Conservation (phyloP, 1,140 invertebrate genomes). For the Polypedilum pembai region DNA sequence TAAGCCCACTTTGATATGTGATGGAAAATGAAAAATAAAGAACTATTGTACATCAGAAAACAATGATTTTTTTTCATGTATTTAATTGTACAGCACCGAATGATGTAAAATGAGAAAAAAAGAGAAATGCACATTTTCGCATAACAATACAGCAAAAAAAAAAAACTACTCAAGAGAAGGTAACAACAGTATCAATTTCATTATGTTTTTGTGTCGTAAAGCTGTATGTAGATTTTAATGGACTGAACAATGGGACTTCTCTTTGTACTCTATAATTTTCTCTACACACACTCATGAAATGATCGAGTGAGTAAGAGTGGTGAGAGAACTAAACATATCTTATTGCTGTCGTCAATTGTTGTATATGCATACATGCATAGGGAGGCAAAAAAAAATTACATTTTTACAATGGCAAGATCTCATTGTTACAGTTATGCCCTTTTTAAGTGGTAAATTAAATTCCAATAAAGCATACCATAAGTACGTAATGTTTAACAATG, state of each 20-base stretch:
- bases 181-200: constrained; percentile 27
- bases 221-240: constrained; percentile 9
- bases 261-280: constrained; percentile 17
- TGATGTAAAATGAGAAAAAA: background rate
- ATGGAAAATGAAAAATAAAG: background rate
- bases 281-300: background rate
- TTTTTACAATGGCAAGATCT: background rate
- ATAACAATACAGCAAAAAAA: constrained; percentile 14
- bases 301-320: background rate
- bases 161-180: constrained; percentile 9
- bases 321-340: constrained; percentile 8
- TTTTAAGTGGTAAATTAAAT: constrained; percentile 29
- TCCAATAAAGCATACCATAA: constrained; percentile 27
- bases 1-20: background rate
- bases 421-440: constrained; percentile 16
- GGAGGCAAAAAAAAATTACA: background rate
- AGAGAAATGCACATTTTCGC: constrained; percentile 22
- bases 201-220: constrained; percentile 23
- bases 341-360: background rate
- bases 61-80: constrained; percentile 23
- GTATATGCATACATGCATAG: background rate
- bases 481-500: background rate
- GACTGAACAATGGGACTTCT: background rate
- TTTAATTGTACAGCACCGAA: constrained; percentile 18
- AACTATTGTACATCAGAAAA: constrained; percentile 20